Base-by-base conservation (phyloP, 2,888 invertebrate genomes). In the Spicauda simplicius region DNA sequence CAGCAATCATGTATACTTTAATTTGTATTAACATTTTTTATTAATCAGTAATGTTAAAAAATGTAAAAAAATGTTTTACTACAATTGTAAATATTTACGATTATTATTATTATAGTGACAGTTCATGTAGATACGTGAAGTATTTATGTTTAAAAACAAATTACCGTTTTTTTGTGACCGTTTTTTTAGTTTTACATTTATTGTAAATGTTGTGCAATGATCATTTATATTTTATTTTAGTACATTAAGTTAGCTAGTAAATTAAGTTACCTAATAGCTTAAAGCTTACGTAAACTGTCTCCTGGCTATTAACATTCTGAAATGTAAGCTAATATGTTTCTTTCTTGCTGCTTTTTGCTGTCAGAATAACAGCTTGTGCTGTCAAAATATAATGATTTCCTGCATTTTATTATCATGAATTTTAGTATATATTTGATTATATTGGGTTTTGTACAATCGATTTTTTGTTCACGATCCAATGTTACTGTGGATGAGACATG, bases 341-440 rank as follows among this genome's bases (percentile, higher is more conserved):
- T 48, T 48, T 48, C n/a, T 48, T 48, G n/a, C 7, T 48, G 12
- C 20, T 12, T n/a, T n/a, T 20, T 56, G 8, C 37, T 50, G 68
- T 72, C 69, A 74, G 52, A 61, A 69, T 70, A 77, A 73, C 79
- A 78, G 73, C 78, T 81, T 80, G 79, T 73, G 70, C 81, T 82
- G 86, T 87, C 88, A 86, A 84, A 85, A 80, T 77, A 84, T 75
- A 76, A 83, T 75, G 76, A 72, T 78, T 79, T 78, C 81, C 76
- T 79, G 77, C 71, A 80, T 82, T 87, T 88, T 85, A 74, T 80
- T 86, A 91, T 74, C 82, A 91, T 91, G 92, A 86, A 82, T 88
- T 83, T 82, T 82, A 79, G 80, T 81, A 79, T 81, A 79, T 79
- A 87, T 87, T 87, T 91, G 78, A 80, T 88, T 82, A 78, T 85